Conservation (phyloP, 2,888 invertebrate genomes). For the Trachelus stipa region DNA sequence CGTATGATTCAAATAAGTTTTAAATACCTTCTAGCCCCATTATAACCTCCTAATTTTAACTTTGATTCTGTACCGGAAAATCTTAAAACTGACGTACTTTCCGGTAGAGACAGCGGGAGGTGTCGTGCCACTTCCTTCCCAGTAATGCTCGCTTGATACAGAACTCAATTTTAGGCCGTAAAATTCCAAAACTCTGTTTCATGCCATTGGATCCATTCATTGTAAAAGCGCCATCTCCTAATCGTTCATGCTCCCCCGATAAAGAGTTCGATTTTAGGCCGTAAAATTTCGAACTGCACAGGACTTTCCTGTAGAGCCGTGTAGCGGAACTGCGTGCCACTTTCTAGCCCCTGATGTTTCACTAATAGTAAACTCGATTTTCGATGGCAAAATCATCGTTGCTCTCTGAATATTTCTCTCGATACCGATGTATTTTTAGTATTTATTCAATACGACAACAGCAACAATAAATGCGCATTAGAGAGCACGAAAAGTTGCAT, state of each 20-base stretch:
- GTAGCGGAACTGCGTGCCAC: neutral
- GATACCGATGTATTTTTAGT: neutral
- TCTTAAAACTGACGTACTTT: neutral
- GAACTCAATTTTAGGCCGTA: neutral
- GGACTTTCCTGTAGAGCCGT: neutral
- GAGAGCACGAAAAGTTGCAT: neutral
- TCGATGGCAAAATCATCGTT: neutral
- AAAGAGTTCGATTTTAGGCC: neutral
- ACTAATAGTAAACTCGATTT: neutral
- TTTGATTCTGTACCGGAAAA: neutral
- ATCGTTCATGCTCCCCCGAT: neutral
- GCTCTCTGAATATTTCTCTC: neutral
- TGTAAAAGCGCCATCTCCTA: neutral
- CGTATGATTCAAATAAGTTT: neutral
- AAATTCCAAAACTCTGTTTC: neutral
- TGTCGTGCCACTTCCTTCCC: neutral
- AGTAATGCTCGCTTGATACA: neutral
- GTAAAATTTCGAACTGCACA: neutral
- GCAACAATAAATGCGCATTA: neutral
- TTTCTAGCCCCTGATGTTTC: neutral
- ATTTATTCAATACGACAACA: neutral
- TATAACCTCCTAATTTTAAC: neutral
- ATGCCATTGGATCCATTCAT: neutral
- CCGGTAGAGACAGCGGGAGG: neutral
- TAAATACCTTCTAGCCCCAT: neutral